A percentile compares a stretch with the other conserved stretches of the same genome.
Conservation (phyloP, 1,140 invertebrate species). For the Cyclargus thomasi region DNA sequence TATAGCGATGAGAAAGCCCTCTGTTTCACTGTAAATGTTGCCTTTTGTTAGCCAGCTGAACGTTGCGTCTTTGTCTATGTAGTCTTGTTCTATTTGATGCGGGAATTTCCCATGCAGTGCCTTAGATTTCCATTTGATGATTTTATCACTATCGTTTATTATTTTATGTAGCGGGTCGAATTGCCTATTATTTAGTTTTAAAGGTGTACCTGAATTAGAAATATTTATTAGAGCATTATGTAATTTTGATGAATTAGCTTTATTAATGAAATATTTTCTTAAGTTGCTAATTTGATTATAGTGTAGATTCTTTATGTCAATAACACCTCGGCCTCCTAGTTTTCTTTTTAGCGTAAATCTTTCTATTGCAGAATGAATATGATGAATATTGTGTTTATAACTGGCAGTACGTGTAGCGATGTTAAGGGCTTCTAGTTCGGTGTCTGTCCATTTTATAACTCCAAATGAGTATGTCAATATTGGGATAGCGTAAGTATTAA, state of each 20-base stretch:
- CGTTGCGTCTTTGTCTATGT: conserved; percentile 24
- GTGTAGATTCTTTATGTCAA: conserved; percentile 22
- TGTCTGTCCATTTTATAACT: conserved; percentile 16
- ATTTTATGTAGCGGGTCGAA: conserved; percentile 16
- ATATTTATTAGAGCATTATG: not conserved
- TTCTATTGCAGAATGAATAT: no score
- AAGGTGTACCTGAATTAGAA: conserved; percentile 3
- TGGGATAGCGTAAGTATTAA: no score
- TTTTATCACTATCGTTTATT: conserved; percentile 16
- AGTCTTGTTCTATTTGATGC: conserved; percentile 15
- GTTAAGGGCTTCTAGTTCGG: conserved; percentile 15
- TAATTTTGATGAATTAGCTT: not conserved
- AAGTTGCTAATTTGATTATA: conserved; percentile 10
- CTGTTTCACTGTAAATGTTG: conserved; percentile 25
- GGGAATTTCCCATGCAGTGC: conserved; percentile 16
- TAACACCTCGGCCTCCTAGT: conserved; percentile 17
- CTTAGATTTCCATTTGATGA: conserved; percentile 18
- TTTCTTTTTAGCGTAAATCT: no score
- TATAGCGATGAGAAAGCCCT: no score
- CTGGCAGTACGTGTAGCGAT: conserved; percentile 4
- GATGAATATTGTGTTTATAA: no score
- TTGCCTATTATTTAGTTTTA: no score
- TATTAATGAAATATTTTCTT: conserved; percentile 2
- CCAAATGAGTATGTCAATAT: no score
- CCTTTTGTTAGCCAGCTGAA: conserved; percentile 29